Evolutionary conservation across 2,797 vertebrate genomes (phyloP).

Genomic region (Acanthurus tractus): DNA sequence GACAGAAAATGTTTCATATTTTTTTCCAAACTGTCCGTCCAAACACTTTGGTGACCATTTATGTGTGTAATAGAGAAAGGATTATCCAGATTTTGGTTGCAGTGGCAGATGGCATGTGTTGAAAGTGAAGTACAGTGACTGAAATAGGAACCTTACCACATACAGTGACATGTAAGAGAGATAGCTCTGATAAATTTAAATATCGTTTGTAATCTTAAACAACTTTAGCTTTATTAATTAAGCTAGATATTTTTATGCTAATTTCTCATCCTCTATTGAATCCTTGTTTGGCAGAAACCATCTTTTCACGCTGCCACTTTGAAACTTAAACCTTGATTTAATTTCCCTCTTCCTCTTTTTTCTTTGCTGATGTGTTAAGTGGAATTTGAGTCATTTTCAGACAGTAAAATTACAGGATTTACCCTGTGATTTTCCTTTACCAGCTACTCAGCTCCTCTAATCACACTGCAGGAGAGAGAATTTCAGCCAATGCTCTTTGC

Average conservation of each 20-base stretch:
- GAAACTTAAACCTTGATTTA: background rate
- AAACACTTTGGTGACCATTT: slow-evolving; percentile 6
- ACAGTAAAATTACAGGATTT: background rate
- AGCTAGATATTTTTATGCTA: background rate
- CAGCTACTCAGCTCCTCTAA: background rate
- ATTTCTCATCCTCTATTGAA: background rate
- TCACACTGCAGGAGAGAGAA: slow-evolving; percentile 24
- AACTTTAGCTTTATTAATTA: slow-evolving; percentile 6
- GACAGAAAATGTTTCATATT: background rate
- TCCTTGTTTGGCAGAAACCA: background rate
- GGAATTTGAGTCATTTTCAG: slow-evolving; percentile 19
- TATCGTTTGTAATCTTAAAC: background rate
- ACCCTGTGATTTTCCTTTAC: slow-evolving; percentile 17
- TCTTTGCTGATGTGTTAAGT: background rate
- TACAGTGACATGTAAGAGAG: background rate
- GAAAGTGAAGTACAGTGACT: background rate
- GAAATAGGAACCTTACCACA: background rate
- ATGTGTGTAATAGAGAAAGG: background rate
- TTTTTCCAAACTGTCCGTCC: background rate
- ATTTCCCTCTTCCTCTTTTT: background rate
- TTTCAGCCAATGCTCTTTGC: slow-evolving; percentile 20
- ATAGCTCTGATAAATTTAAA: background rate
- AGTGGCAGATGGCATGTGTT: background rate
- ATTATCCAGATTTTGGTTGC: slow-evolving; percentile 8
- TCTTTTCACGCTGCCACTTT: background rate